Percentiles rank a stretch among this genome's conserved stretches.
Evolutionary conservation across 2,797 vertebrate species (phyloP).

Genomic region (Oophaga sylvatica): DNA sequence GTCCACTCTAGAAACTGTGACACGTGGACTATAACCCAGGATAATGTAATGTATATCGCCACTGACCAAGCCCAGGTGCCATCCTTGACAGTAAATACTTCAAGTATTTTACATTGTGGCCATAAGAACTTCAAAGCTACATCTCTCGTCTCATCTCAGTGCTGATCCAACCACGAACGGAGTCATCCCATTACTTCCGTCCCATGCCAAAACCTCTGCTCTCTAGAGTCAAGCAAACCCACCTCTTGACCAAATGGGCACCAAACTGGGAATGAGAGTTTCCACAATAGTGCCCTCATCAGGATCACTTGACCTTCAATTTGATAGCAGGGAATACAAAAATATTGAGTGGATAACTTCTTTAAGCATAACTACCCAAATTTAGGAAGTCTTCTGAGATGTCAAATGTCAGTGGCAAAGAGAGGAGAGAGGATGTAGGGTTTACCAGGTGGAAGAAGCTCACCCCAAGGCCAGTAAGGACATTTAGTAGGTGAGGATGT

Average conservation of each 20-base stretch:
- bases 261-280: not conserved
- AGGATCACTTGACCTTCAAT: not conserved
- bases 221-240: not conserved
- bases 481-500: too few species aligned
- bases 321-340: not conserved
- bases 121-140: not conserved
- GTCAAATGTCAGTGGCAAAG: not conserved
- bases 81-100: not conserved
- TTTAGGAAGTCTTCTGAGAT: not conserved
- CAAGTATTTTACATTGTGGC: not conserved
- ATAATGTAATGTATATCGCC: not conserved
- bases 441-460: not conserved
- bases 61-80: not conserved
- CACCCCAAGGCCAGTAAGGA: too few species aligned
- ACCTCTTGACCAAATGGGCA: not conserved
- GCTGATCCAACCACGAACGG: too few species aligned
- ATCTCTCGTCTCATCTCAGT: not conserved
- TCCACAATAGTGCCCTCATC: not conserved
- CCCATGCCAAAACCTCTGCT: not conserved
- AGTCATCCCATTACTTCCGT: not conserved
- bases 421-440: not conserved
- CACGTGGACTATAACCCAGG: not conserved
- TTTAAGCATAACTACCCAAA: not conserved
- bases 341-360: not conserved
- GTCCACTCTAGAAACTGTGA: too few species aligned